Evolutionary conservation across 2,888 invertebrate species (phyloP), one percentile per base, ranked within the genome.

Genomic region (Diaphora mendica): DNA sequence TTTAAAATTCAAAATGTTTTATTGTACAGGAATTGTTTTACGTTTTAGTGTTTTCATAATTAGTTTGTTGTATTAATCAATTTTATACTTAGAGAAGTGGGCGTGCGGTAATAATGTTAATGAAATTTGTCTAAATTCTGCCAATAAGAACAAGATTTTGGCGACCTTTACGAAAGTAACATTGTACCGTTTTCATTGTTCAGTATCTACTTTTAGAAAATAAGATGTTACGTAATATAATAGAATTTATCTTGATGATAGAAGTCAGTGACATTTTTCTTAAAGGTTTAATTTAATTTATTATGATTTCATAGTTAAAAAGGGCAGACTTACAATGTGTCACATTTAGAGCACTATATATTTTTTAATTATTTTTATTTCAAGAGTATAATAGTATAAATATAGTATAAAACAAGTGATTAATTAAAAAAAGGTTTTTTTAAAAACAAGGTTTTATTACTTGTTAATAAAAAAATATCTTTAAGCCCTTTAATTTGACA

Each of bases 1-100:
- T 68, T 72, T 33, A 39, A 67, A 42, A 33, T 71, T 67, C n/a
- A 65, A n/a, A 51, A 51, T n/a, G 30, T 20, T 67, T 30, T 44
- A 67, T 48, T 67, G 48, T 67, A 30, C 13, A 35, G n/a, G 8
- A 17, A n/a, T 39, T 35, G 9, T 39, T 30, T 7, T 30, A 8
- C 17, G 30, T 62, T 62, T 30, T 55, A 7, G 55, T 35, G 13
- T 39, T 17, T 68, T 68, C 35, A 23, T 68, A 30, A 67, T 30
- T 48, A 30, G 42, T 42, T 11, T 26, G 55, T 55, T 55, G 15
- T 59, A 26, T 59, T n/a, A 55, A n/a, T 55, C 55, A 55, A 55
- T 55, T 55, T n/a, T 13, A 11, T 55, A 26, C n/a, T 55, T 26
- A 55, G 23, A 55, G n/a, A 55, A n/a, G 55, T 23, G n/a, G 55